Evolutionary conservation across 2,888 invertebrate genomes (phyloP).

Genomic region (Caenorhabditis imperialis): DNA sequence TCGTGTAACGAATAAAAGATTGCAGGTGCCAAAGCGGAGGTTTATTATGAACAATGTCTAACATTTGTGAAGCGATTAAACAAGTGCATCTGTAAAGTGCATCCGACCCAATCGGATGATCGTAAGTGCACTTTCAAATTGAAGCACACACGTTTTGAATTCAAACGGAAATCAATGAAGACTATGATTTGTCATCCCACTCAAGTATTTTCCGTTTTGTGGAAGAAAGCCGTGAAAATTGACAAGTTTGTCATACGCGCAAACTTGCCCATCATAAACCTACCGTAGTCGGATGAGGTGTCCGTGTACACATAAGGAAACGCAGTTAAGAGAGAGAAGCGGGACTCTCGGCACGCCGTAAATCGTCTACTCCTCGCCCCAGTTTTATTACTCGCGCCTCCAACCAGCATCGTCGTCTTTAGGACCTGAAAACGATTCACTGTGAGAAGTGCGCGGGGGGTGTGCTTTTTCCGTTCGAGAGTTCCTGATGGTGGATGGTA

Average conservation of each 20-base stretch:
- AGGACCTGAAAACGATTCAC: conserved; percentile 21
- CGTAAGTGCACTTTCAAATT: no score
- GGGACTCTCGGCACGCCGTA: conserved; percentile 44
- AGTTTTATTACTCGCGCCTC: conserved; percentile 46
- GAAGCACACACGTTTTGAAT: no score
- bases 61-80: no score
- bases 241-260: conserved; percentile 47
- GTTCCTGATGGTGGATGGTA: no score
- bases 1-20: not conserved
- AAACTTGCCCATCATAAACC: conserved; percentile 39
- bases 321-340: conserved; percentile 40
- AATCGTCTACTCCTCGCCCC: conserved; percentile 45
- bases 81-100: no score
- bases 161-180: no score
- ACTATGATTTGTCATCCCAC: no score
- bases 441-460: conserved; percentile 24
- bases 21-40: conserved; percentile 34
- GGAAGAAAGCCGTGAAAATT: conserved; percentile 40
- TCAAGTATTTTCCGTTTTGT: no score
- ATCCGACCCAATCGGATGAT: no score
- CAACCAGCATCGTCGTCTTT: conserved; percentile 19
- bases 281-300: conserved; percentile 56
- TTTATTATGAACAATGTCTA: no score
- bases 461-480: not conserved
- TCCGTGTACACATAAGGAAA: conserved; percentile 45